Percentiles rank a stretch among this genome's conserved stretches.
phyloP scores from a whole-genome alignment of 1,140 invertebrate genomes.

The Zaprionus ornatus region DNA sequence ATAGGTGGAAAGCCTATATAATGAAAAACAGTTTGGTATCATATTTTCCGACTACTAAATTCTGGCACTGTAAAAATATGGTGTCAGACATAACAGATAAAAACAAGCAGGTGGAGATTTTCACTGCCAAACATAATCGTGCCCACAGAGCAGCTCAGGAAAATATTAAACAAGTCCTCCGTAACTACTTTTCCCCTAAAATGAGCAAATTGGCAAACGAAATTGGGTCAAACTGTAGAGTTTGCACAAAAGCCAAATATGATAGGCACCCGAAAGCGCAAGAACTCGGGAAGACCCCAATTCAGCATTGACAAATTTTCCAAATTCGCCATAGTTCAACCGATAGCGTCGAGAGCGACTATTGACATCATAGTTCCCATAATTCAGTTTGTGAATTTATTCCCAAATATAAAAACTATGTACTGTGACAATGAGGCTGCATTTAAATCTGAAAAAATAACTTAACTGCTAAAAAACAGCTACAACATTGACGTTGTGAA shows the following conservation, averaged over 20 bases:
- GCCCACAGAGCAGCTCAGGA: background rate
- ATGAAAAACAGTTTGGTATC: too few species aligned
- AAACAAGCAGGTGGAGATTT: too few species aligned
- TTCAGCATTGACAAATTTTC: slow-evolving; percentile 21
- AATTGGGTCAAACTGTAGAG: slow-evolving; percentile 18
- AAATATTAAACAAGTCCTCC: background rate
- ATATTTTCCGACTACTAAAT: too few species aligned
- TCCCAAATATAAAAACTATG: background rate
- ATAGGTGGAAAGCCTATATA: too few species aligned
- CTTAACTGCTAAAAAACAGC: slow-evolving; percentile 3
- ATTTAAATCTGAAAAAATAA: slow-evolving; percentile 1
- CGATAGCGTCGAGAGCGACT: slow-evolving; percentile 6
- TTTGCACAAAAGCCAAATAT: slow-evolving; percentile 29
- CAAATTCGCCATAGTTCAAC: slow-evolving; percentile 16
- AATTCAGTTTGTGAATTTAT: slow-evolving; percentile 6
- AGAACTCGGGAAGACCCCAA: too few species aligned
- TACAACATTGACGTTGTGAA: background rate
- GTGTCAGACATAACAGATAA: too few species aligned
- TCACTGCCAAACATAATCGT: too few species aligned
- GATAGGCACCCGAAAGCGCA: too few species aligned
- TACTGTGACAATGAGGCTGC: slow-evolving; percentile 3
- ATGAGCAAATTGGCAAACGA: slow-evolving; percentile 21
- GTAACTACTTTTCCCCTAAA: slow-evolving; percentile 21
- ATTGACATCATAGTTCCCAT: slow-evolving; percentile 7
- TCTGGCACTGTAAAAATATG: too few species aligned